These are phyloP conservation scores for Serranus cabrilla DNA, from an alignment of 2,797 vertebrate species.

Conservation along the genomic window DNA sequence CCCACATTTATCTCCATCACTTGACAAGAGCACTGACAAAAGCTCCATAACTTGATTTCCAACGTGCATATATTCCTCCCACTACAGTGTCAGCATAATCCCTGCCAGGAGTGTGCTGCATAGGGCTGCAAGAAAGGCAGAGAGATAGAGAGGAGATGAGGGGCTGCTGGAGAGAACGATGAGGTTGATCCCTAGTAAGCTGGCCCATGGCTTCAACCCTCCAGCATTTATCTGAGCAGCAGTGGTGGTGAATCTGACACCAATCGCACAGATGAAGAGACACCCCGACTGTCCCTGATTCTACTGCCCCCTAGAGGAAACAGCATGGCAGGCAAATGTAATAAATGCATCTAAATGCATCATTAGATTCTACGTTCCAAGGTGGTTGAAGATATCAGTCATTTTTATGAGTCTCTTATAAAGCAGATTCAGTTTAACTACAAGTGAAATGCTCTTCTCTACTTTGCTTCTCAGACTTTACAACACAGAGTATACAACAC, in stretches of 20 bases:
- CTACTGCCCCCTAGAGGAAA: constrained; percentile 78
- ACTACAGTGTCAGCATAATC: constrained; percentile 76
- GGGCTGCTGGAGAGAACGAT: constrained; percentile 47
- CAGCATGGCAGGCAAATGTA: constrained; percentile 33
- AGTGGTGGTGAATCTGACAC: constrained; percentile 48
- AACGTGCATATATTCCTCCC: constrained; percentile 64
- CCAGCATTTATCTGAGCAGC: constrained; percentile 68
- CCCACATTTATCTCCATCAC: constrained; percentile 64
- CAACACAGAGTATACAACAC: constrained; percentile 42
- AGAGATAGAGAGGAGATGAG: constrained; percentile 21
- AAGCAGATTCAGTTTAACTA: constrained; percentile 54
- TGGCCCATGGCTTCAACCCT: constrained; percentile 70
- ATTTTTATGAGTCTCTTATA: constrained; percentile 57
- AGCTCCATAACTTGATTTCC: constrained; percentile 76
- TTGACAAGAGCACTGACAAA: constrained; percentile 63
- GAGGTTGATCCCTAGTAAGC: constrained; percentile 75
- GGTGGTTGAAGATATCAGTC: constrained; percentile 53
- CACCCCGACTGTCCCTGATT: constrained; percentile 58
- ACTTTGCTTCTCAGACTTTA: constrained; percentile 46
- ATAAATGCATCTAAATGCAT: constrained; percentile 55
- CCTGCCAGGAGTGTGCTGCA: constrained; percentile 68
- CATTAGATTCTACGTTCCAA: constrained; percentile 36
- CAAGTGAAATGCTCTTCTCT: constrained; percentile 45
- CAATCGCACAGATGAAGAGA: constrained; percentile 48
- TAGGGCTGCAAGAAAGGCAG: constrained; percentile 44